These are phyloP conservation scores for Cetoscarus ocellatus DNA, from an alignment of 2,797 vertebrate species.

Conservation along the genomic window DNA sequence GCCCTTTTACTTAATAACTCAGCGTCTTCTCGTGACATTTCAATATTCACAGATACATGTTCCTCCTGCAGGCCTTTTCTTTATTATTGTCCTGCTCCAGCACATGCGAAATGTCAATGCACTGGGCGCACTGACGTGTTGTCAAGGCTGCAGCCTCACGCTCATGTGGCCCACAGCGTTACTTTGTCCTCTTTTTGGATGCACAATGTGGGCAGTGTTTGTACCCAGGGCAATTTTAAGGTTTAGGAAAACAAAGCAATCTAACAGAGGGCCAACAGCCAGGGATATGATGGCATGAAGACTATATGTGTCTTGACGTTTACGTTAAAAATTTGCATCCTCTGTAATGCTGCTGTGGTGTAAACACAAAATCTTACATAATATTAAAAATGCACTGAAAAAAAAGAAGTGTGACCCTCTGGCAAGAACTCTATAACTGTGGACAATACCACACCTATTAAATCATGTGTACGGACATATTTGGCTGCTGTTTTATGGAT, in stretches of 20 bases:
- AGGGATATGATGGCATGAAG: neutral
- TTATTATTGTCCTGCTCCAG: constrained; percentile 20
- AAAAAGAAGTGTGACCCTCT: too few species aligned
- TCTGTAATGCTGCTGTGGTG: neutral
- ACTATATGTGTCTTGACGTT: neutral
- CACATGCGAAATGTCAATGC: constrained; percentile 59
- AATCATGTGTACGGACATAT: neutral
- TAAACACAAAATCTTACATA: neutral
- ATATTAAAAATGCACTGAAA: neutral
- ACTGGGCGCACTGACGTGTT: constrained; percentile 43
- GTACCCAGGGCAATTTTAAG: neutral
- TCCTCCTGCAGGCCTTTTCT: constrained; percentile 46
- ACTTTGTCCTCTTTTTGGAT: constrained; percentile 9
- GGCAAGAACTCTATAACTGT: neutral
- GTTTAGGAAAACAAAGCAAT: neutral
- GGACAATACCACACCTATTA: too few species aligned
- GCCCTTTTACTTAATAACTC: constrained; percentile 49
- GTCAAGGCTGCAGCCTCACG: constrained; percentile 12
- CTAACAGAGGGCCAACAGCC: neutral
- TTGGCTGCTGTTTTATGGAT: neutral
- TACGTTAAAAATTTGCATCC: neutral
- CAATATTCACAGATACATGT: constrained; percentile 55
- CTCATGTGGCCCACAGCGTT: constrained; percentile 20
- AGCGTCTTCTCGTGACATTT: constrained; percentile 65
- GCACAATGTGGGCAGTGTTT: neutral